phyloP scores from a whole-genome alignment of 2,113 vertebrate genomes.

The Cottus gobio region DNA sequence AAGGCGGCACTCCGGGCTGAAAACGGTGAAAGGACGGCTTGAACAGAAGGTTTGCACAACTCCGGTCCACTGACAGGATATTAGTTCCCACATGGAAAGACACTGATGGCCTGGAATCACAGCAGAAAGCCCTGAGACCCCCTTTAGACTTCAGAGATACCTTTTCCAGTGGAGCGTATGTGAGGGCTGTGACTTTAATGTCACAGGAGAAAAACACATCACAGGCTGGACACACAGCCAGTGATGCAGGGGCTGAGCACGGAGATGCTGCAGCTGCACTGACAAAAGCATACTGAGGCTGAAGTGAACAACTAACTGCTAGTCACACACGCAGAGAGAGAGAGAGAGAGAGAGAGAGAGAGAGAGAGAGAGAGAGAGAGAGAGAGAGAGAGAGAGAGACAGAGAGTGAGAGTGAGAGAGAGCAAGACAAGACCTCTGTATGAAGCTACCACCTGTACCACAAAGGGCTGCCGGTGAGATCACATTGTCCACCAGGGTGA shows the following conservation, averaged over 20 bases:
- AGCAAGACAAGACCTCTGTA: neutral
- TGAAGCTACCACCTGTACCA: slow-evolving; percentile 9
- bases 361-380: slow-evolving; percentile 10
- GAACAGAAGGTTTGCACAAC: neutral
- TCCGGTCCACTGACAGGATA: neutral
- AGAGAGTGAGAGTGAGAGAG: neutral
- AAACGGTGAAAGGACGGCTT: neutral
- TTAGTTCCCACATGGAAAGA: neutral
- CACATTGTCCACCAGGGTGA: neutral
- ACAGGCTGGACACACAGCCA: slow-evolving; percentile 25
- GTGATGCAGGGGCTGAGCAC: slow-evolving; percentile 11
- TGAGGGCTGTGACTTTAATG: neutral
- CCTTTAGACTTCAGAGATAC: neutral
- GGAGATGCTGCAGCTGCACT: slow-evolving; percentile 22
- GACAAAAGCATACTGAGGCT: slow-evolving; percentile 4
- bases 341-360: slow-evolving; percentile 12
- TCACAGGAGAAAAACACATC: slow-evolving; percentile 29
- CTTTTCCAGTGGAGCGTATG: neutral
- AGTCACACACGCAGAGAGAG: slow-evolving; percentile 23
- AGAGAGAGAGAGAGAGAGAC: neutral
- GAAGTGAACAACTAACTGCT: slow-evolving; percentile 12
- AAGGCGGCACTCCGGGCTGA: neutral
- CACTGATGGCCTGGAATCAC: slow-evolving; percentile 3
- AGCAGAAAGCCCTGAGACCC: slow-evolving; percentile 8
- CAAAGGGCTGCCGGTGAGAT: neutral